These are phyloP conservation scores for Mylabris sibirica DNA, from an alignment of 2,888 invertebrate species.

Conservation along the genomic window DNA sequence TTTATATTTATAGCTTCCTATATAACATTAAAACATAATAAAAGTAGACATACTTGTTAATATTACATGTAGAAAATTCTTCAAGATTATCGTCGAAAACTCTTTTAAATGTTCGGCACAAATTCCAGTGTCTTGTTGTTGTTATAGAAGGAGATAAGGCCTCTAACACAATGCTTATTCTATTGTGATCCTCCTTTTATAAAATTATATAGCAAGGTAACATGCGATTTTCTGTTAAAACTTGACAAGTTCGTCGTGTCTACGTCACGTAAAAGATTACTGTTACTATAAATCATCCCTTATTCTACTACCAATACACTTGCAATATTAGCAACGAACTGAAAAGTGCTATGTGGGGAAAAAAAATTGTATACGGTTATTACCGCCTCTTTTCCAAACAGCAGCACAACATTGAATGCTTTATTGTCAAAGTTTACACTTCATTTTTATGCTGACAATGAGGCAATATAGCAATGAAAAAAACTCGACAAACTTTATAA, in stretches of 20 bases:
- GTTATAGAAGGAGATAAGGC: conserved; percentile 20
- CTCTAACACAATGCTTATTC: conserved; percentile 21
- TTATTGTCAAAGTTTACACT: conserved; percentile 5
- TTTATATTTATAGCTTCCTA: not conserved
- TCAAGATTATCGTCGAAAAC: not conserved
- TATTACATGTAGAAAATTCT: not conserved
- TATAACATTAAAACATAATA: not conserved
- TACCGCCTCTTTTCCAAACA: not conserved
- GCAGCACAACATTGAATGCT: not conserved
- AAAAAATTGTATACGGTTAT: not conserved
- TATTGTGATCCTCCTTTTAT: conserved; percentile 13
- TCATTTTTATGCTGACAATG: not conserved
- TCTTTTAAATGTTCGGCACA: conserved; percentile 11
- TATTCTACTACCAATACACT: conserved; percentile 18
- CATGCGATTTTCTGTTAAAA: conserved; percentile 23
- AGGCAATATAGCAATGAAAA: not conserved
- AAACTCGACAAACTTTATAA: not conserved
- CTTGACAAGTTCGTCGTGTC: conserved; percentile 17
- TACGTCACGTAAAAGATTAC: conserved; percentile 30
- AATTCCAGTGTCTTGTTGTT: conserved; percentile 9
- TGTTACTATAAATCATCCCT: conserved; percentile 24
- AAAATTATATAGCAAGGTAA: conserved; percentile 22
- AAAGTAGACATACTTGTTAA: not conserved
- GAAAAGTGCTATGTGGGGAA: conserved; percentile 15
- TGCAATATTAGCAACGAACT: conserved; percentile 17